A percentile compares a stretch with the other conserved stretches of the same genome.
Conservation (phyloP, 1,140 invertebrate genomes). For the Streblospio benedicti region DNA sequence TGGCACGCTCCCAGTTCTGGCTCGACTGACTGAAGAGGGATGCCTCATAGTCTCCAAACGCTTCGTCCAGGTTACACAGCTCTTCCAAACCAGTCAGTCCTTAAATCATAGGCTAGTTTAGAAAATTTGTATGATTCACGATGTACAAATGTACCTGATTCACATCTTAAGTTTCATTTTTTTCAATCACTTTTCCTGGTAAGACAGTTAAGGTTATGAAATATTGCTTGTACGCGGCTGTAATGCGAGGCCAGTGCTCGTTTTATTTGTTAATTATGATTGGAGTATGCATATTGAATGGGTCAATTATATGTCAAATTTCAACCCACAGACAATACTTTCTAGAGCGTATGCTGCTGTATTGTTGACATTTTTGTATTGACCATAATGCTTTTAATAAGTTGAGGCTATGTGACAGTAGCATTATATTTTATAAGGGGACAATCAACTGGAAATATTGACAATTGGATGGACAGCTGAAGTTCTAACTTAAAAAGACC, state of each 20-base stretch:
- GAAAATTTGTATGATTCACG: neutral
- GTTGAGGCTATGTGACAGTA: too few species aligned
- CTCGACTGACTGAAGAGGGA: constrained; percentile 65
- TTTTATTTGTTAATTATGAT: neutral
- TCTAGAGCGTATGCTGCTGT: too few species aligned
- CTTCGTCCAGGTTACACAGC: constrained; percentile 60
- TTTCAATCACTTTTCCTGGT: neutral
- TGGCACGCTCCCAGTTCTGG: constrained; percentile 67
- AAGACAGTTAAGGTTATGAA: neutral
- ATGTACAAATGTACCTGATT: neutral
- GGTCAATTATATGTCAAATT: too few species aligned
- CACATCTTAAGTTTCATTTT: neutral
- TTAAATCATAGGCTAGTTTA: constrained; percentile 20
- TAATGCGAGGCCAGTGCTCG: neutral
- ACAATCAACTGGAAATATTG: too few species aligned
- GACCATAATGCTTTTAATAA: too few species aligned
- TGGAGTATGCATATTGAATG: neutral
- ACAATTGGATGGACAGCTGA: too few species aligned
- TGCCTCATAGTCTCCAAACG: constrained; percentile 64
- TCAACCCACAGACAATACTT: too few species aligned
- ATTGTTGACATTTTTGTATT: too few species aligned
- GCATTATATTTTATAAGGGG: too few species aligned
- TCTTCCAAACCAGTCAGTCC: constrained; percentile 71
- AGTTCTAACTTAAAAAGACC: too few species aligned
- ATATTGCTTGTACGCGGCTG: neutral